phyloP scores from a whole-genome alignment of 2,797 vertebrate genomes.

The Perodicticus potto region DNA sequence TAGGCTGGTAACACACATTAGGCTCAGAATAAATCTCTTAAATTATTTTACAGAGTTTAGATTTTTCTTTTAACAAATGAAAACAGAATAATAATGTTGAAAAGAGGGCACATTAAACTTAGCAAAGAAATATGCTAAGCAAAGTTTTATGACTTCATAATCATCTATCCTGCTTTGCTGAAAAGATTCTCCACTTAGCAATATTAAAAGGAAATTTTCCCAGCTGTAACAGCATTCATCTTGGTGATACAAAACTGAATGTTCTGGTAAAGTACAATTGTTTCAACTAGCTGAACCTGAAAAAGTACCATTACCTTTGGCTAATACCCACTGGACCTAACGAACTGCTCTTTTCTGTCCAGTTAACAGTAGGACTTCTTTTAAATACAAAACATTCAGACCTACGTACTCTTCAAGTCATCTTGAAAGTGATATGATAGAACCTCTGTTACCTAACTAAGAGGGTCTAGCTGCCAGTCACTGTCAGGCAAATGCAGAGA shows the following conservation, averaged over 20 bases:
- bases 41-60: neutral
- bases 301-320: neutral
- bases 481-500: no score
- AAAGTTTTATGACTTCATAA: neutral
- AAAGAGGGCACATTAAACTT: constrained; percentile 28
- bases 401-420: neutral
- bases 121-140: constrained; percentile 28
- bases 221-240: neutral
- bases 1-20: neutral
- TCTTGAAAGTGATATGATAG: neutral
- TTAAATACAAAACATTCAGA: neutral
- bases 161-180: neutral
- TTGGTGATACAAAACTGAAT: neutral
- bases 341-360: neutral
- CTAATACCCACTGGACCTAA: neutral
- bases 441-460: no score
- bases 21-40: neutral
- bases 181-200: constrained; percentile 19
- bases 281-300: neutral
- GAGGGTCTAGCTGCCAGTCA: no score
- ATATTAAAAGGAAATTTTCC: neutral
- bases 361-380: neutral
- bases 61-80: neutral
- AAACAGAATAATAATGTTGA: constrained; percentile 28
- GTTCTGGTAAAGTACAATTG: neutral